Conservation (phyloP, 2,113 vertebrate species). For the Tyto alba region DNA sequence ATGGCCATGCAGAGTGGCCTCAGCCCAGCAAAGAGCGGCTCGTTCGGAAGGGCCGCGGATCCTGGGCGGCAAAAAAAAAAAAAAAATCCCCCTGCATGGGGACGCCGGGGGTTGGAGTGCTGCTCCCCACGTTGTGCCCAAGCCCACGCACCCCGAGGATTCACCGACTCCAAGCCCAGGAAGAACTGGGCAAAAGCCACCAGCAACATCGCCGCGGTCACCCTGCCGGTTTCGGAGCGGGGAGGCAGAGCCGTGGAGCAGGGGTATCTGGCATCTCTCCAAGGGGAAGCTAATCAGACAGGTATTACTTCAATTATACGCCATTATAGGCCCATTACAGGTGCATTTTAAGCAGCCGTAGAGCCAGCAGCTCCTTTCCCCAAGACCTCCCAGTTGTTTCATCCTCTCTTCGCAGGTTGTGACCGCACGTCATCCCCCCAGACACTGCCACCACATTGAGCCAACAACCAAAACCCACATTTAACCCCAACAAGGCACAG, state of each 20-base stretch:
- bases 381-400: no score
- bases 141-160: neutral
- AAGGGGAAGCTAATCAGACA: neutral
- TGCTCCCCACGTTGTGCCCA: neutral
- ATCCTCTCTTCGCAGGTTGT: rapidly evolving
- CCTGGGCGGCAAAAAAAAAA: no score
- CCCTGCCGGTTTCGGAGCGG: rapidly evolving
- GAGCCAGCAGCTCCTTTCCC: neutral
- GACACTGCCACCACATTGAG: neutral
- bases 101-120: rapidly evolving
- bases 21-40: no score
- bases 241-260: neutral
- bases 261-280: neutral
- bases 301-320: neutral
- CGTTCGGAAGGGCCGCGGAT: rapidly evolving
- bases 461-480: rapidly evolving
- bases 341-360: neutral
- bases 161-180: neutral
- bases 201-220: neutral
- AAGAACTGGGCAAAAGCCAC: neutral
- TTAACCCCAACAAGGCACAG: neutral
- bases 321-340: neutral
- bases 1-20: rapidly evolving
- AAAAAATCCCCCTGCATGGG: rapidly evolving
- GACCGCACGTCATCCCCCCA: rapidly evolving